Evolutionary conservation across 2,888 invertebrate species (phyloP), one percentile per base, ranked within the genome.

Genomic region (Ptychoptera contaminata): DNA sequence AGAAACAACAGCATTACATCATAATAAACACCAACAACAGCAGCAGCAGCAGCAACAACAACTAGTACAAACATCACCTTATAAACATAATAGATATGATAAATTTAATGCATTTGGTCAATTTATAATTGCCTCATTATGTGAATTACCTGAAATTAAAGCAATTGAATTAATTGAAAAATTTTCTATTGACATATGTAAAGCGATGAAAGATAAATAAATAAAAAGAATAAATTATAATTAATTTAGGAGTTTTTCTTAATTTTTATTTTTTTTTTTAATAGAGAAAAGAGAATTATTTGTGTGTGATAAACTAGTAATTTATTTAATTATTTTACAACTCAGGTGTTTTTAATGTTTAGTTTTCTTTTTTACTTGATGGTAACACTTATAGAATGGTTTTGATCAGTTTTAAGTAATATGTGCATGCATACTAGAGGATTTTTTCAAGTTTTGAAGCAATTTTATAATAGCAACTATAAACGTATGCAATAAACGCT

Each of bases 51-150:
- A 35, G 7, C 42, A 16, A 12, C 35, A 8, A 12, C 29, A 31
- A 8, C 31, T 31, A 40, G 31, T 7, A 23, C 23, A 23, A 39
- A 40, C 16, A 32, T 34, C 40, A 16, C 48, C 42, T 39, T 46
- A 47, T 36, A 49, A 49, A 47, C 42, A 45, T 16, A 2, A 45
- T 38, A 42, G 48, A 6, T 14, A 45, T 2, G 47, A 48, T 16
- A 61, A 60, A 47, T 61, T 54, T 40, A 52, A 55, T 50, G 61
- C 65, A 37, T 66, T 65, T 50, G 65, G 65, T 16, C 58, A 60
- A 47, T 66, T 65, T 47, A 52, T 66, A 39, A 54, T 60, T 2
- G 58, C 61, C 10, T 60, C 63, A 8, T 48, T 66, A 10, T 52
- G 56, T 43, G 65, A 65, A 39, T 53, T 66, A 51, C 58, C 62